Percentiles rank a stretch among this genome's conserved stretches.
Evolutionary conservation across 2,113 vertebrate genomes (phyloP).

Genomic region (Podarcis cretensis): DNA sequence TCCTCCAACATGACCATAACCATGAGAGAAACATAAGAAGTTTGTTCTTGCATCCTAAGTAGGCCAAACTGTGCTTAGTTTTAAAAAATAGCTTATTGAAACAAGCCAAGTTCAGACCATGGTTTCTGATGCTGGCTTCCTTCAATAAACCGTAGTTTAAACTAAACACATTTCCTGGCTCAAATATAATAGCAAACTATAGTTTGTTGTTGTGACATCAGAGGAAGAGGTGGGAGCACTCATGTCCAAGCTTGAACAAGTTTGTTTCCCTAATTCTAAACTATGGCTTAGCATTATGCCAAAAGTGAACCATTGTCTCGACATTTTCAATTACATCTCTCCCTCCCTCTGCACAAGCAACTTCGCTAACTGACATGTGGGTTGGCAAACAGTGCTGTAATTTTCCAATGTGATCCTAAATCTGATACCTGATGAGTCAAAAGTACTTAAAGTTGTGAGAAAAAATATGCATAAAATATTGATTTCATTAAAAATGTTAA

Average conservation of each 20-base stretch:
- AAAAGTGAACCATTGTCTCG: background rate
- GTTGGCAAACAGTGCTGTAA: constrained; percentile 24
- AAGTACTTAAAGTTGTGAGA: constrained; percentile 79
- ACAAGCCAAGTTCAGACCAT: background rate
- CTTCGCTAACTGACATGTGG: background rate
- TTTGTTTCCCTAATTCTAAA: background rate
- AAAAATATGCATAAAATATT: constrained; percentile 88
- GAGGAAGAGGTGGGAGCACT: no score
- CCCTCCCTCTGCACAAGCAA: background rate
- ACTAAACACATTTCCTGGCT: background rate
- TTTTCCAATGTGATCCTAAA: constrained; percentile 45
- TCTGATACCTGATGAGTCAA: constrained; percentile 68
- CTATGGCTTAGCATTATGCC: background rate
- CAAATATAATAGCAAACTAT: background rate
- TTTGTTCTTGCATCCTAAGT: background rate
- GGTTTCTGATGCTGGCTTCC: background rate
- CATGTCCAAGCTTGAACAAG: background rate
- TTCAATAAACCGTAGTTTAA: background rate
- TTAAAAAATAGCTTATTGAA: background rate
- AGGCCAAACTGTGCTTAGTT: background rate
- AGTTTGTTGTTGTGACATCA: background rate
- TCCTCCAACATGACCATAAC: background rate
- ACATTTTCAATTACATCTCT: background rate
- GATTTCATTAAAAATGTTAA: constrained; percentile 89
- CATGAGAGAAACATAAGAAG: background rate